Percentiles rank a stretch among this genome's conserved stretches.
Conservation (phyloP, 2,888 invertebrate genomes). For the Cryptops parisi region DNA sequence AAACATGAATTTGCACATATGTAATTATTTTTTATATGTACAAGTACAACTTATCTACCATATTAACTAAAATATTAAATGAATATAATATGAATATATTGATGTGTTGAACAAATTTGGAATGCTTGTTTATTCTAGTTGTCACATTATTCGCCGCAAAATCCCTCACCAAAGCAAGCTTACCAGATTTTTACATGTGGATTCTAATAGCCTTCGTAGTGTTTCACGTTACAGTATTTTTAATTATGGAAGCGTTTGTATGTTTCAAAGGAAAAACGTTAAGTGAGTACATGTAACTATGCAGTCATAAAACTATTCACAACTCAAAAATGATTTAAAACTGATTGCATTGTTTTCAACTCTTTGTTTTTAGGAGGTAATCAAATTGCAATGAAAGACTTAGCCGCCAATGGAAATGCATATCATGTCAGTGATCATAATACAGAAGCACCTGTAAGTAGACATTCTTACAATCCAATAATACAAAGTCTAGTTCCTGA, state of each 20-base stretch:
- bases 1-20: too few species aligned
- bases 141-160: conserved; percentile 87
- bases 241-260: conserved; percentile 37
- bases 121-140: conserved; percentile 40
- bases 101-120: too few species aligned
- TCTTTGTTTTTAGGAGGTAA: conserved; percentile 6
- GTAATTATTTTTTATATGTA: too few species aligned
- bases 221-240: conserved; percentile 74
- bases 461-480: neutral
- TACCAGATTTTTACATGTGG: conserved; percentile 76
- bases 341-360: too few species aligned
- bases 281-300: neutral
- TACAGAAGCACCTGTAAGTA: conserved; percentile 7
- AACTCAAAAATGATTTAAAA: too few species aligned
- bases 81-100: too few species aligned
- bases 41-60: neutral
- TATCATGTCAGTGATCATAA: conserved; percentile 2
- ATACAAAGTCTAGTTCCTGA: neutral
- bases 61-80: neutral
- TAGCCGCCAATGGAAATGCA: conserved; percentile 10
- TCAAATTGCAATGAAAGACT: conserved; percentile 13
- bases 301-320: too few species aligned
- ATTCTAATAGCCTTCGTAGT: conserved; percentile 76
- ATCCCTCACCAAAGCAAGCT: conserved; percentile 64
- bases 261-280: conserved; percentile 32